Evolutionary conservation across 2,113 vertebrate species (phyloP).

Genomic region (Strix aluco): DNA sequence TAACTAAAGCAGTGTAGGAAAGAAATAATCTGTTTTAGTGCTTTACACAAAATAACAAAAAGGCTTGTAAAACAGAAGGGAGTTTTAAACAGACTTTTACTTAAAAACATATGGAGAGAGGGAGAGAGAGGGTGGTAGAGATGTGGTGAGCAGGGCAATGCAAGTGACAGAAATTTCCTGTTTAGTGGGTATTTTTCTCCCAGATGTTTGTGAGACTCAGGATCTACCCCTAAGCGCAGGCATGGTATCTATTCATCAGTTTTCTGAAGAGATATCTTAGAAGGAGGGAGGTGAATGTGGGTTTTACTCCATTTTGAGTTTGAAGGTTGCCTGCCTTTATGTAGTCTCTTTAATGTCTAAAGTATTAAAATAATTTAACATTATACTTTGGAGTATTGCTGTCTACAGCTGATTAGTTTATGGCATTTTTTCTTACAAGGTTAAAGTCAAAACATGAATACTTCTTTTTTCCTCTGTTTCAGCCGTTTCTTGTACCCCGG

Average conservation of each 20-base stretch:
- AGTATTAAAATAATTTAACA: neutral
- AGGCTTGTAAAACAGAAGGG: neutral
- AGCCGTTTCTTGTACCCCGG: conserved; percentile 93
- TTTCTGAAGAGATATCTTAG: neutral
- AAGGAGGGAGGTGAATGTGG: neutral
- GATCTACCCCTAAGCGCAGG: neutral
- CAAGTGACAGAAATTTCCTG: neutral
- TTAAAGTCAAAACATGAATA: neutral
- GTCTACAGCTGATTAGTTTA: neutral
- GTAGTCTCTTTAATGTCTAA: neutral
- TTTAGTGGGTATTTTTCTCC: neutral
- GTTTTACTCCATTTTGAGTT: neutral
- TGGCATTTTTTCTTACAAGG: neutral
- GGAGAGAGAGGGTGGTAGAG: neutral
- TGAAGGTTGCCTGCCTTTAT: neutral
- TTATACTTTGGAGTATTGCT: neutral
- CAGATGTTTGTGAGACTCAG: neutral
- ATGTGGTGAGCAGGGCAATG: neutral
- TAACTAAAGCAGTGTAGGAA: neutral
- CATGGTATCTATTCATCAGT: neutral
- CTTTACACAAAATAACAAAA: neutral
- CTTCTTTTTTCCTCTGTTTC: neutral
- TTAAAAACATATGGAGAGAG: neutral
- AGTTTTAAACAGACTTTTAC: neutral
- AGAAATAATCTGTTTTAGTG: neutral